Evolutionary conservation across 2,113 vertebrate genomes (phyloP).

Genomic region (Psilopogon haemacephalus): DNA sequence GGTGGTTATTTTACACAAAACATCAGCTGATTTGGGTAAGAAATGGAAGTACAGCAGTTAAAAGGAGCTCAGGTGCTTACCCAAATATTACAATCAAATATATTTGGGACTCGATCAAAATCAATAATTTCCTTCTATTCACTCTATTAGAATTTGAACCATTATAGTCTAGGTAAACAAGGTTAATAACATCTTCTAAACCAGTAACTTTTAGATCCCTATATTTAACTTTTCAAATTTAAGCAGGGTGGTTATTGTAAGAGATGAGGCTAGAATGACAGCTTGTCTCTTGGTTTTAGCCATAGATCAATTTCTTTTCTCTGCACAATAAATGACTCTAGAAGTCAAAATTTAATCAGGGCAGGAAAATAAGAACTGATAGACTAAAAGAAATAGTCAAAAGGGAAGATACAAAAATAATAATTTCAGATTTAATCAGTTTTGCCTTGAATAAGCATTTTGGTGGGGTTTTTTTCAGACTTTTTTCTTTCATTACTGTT

Average conservation of each 20-base stretch:
- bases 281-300: neutral
- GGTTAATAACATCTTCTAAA: neutral
- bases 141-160: neutral
- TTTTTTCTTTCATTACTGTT: neutral
- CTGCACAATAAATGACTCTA: neutral
- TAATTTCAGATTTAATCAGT: neutral
- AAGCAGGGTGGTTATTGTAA: neutral
- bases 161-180: neutral
- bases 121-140: neutral
- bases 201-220: neutral
- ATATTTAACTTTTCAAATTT: neutral
- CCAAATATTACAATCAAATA: neutral
- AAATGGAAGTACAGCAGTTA: neutral
- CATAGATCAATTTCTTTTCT: neutral
- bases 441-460: neutral
- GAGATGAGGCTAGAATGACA: neutral
- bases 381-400: neutral
- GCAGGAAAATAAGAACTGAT: neutral
- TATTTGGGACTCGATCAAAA: neutral
- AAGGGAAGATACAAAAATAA: neutral
- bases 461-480: neutral
- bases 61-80: neutral
- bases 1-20: conserved; percentile 7
- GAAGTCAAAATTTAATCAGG: neutral
- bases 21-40: neutral